phyloP scores from a whole-genome alignment of 2,113 vertebrate genomes.

The Podarcis cretensis region DNA sequence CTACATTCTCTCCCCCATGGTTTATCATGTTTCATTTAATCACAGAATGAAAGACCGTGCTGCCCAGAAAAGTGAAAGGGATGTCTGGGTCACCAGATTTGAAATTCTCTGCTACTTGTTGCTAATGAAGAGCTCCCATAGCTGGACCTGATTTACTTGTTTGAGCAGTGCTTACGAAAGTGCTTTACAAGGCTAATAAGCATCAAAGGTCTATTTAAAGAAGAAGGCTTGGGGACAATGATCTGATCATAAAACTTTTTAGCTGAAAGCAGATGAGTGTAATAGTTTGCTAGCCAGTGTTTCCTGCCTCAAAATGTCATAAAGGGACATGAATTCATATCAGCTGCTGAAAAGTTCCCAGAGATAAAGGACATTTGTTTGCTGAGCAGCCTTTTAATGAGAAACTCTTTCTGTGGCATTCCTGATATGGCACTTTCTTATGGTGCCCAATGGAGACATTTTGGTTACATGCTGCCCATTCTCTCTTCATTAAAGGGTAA shows the following conservation, averaged over 20 bases:
- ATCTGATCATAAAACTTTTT: neutral
- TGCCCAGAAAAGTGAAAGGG: too few species aligned
- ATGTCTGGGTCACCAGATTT: neutral
- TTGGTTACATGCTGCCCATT: neutral
- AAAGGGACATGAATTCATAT: neutral
- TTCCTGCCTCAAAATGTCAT: neutral
- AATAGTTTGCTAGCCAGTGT: neutral
- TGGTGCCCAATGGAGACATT: neutral
- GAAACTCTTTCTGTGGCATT: neutral
- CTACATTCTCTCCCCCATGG: too few species aligned
- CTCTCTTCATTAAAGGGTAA: neutral
- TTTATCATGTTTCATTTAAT: too few species aligned
- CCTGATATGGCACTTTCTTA: neutral
- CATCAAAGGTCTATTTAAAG: neutral
- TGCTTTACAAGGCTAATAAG: neutral
- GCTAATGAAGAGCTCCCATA: neutral
- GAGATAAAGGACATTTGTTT: neutral
- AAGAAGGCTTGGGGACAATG: neutral
- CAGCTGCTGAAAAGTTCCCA: neutral
- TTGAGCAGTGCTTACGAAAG: neutral
- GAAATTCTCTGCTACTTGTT: neutral
- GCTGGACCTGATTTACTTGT: neutral
- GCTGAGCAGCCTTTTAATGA: slow-evolving; percentile 6
- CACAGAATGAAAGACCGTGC: too few species aligned
- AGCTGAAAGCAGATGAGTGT: neutral